Base-by-base conservation (phyloP, 2,888 invertebrate species). In the Xanthorhoe spadicearia region DNA sequence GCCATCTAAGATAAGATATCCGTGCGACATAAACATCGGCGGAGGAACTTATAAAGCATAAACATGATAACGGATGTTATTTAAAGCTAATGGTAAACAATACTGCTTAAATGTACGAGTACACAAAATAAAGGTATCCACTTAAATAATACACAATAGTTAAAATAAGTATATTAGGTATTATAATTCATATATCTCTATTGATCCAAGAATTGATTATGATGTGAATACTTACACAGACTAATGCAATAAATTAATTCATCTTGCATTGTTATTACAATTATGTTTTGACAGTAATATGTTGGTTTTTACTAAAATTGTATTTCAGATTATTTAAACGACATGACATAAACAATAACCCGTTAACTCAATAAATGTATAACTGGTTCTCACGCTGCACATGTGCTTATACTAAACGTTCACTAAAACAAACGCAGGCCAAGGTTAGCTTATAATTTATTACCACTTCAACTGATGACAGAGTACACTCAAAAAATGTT, bases 391-490 rank as follows among this genome's bases (percentile, higher is more conserved):
- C 92, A 92, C 91, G 92, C 79, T 79, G 78, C 83, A 84, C 88
- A 89, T 84, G 83, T 87, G 86, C 80, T 76, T 82, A 81, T 78
- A 79, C 71, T 59, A 80, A 84, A 83, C 82, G 83, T 80, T 86
- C 85, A 87, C 86, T 83, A 85, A 90, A 92, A 91, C 90, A 92
- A 90, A 87, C 86, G 80, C 78, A 60, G 79, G 76, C 84, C 88
- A 91, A 91, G 91, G 92, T 90, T 92, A 87, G 85, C 84, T 89
- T 84, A 87, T 90, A 89, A 92, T 92, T 92, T 92, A 92, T 88
- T 72, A 81, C 88, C 88, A 89, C 93, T 93, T 86, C 80, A 85
- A 76, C 74, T 17, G 86, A 77, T 84, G 90, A 90, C 90, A 86
- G 84, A 74, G 79, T 82, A 67, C 81, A 82, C 80, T 80, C 77